Evolutionary conservation across 2,797 vertebrate species (phyloP).

Genomic region (Mus spretus): DNA sequence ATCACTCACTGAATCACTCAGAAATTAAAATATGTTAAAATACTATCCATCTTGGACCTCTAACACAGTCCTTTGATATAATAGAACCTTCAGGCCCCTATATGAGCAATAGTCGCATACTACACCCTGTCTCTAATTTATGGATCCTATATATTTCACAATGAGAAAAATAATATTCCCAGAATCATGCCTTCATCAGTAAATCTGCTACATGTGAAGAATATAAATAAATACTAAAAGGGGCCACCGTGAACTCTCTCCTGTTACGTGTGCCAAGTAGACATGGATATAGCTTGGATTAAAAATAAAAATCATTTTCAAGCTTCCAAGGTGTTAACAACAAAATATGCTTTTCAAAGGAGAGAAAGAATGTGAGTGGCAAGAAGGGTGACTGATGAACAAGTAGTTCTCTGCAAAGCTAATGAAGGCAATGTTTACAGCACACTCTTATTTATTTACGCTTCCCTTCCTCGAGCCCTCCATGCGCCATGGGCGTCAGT

Average conservation of each 20-base stretch:
- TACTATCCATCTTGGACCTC: slow-evolving; percentile 63
- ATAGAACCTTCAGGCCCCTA: slow-evolving; percentile 48
- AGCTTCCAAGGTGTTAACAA: slow-evolving; percentile 82
- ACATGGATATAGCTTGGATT: slow-evolving; percentile 75
- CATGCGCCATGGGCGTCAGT: slow-evolving; percentile 65
- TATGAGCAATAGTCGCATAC: not conserved
- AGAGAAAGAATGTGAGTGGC: slow-evolving; percentile 52
- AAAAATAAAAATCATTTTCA: slow-evolving; percentile 82
- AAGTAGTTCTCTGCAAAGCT: slow-evolving; percentile 70
- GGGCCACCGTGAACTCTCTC: slow-evolving; percentile 76
- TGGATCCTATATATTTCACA: slow-evolving; percentile 70
- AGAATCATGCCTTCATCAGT: slow-evolving; percentile 77
- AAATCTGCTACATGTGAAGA: slow-evolving; percentile 77
- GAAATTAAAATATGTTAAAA: slow-evolving; percentile 82
- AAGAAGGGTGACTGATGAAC: slow-evolving; percentile 71
- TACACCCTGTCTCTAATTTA: slow-evolving; percentile 53
- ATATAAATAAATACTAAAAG: slow-evolving; percentile 82
- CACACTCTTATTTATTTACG: slow-evolving; percentile 70
- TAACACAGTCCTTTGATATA: slow-evolving; percentile 49
- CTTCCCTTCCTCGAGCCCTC: slow-evolving; percentile 65
- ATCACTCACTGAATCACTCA: slow-evolving; percentile 77
- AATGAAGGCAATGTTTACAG: slow-evolving; percentile 76
- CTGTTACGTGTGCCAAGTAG: slow-evolving; percentile 75
- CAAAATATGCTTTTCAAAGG: slow-evolving; percentile 77
- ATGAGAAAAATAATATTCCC: slow-evolving; percentile 71